These are phyloP conservation scores for Drosophila borborema DNA, from an alignment of 2,888 invertebrate species.

Conservation along the genomic window DNA sequence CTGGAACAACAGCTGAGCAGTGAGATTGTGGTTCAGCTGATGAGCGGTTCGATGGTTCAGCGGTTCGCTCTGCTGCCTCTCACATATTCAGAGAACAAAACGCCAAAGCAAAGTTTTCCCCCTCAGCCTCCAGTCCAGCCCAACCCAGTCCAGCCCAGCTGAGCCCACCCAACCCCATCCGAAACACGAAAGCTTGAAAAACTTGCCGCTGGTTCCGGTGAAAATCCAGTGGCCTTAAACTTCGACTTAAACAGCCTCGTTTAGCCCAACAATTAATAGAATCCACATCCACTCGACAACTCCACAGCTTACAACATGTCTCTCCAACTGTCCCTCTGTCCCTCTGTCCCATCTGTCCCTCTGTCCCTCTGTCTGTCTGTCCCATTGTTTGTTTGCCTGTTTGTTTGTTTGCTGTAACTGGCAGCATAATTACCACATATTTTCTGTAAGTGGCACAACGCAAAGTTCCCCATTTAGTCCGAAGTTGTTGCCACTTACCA, in stretches of 20 bases:
- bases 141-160: background rate
- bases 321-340: constrained; percentile 10
- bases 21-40: constrained; percentile 56
- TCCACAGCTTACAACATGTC: constrained; percentile 60
- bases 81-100: constrained; percentile 59
- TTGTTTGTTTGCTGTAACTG: constrained; percentile 60
- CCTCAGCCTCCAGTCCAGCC: background rate
- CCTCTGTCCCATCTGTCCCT: constrained; percentile 30
- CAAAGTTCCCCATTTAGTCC: constrained; percentile 73
- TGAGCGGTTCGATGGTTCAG: constrained; percentile 43
- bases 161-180: constrained; percentile 2
- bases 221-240: constrained; percentile 62
- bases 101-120: constrained; percentile 44
- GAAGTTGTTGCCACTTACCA: constrained; percentile 55
- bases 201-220: constrained; percentile 71
- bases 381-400: constrained; percentile 36
- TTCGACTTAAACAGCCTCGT: constrained; percentile 55
- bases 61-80: constrained; percentile 67
- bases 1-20: constrained; percentile 71
- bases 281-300: constrained; percentile 65
- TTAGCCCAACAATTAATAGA: constrained; percentile 75
- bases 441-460: constrained; percentile 76
- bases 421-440: constrained; percentile 79
- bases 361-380: constrained; percentile 32
- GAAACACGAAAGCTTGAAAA: constrained; percentile 35